Base-by-base conservation (phyloP, 1,140 invertebrate genomes). In the Drosophila jambulina region DNA sequence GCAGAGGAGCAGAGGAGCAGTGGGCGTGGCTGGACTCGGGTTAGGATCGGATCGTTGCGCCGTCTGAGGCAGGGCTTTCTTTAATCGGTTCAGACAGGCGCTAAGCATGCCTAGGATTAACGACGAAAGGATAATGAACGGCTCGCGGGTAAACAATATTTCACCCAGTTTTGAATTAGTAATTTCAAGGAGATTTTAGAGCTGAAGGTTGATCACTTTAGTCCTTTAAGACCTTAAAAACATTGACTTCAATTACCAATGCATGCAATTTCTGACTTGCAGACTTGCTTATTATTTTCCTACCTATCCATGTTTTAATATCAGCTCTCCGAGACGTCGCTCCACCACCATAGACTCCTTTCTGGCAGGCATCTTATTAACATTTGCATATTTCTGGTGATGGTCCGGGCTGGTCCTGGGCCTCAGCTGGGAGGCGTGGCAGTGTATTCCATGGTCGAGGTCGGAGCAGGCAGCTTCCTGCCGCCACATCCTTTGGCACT, bases 381-480 rank as follows among this genome's bases (percentile, higher is more conserved):
- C 45, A 77, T 87, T 83, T 63, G 42, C 67, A 81, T 77, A 80
- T 62, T 77, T 79, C 61, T 75, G 75, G 76, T 71, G 75, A 81
- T 71, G 54, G 42, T 51, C 32, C 8, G 19, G 42, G 34, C 23
- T 58, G 36, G 49, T 60, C 40, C 21, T 36, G 29, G 0, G 8
- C 13, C 13, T 23, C 32, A 27, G n/a, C 36, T 48, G 43, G 19
- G 23, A 42, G 80, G 59, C 57, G 64, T 62, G 67, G 60, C 61
- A 87, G 85, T 53, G 85, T 83, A 75, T 84, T 43, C 64, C 85
- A 90, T 72, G 84, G 84, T 90, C 80, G 84, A 84, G 85, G 84
- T 87, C 83, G 74, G 38, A 32, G 19, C 42, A 46, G 72, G 15
- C 60, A 59, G 74, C 70, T 75, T 82, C 60, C 67, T 68, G 57